These are phyloP conservation scores for Mesorhabditis spiculigera DNA, from an alignment of 2,888 invertebrate genomes.

Conservation along the genomic window DNA sequence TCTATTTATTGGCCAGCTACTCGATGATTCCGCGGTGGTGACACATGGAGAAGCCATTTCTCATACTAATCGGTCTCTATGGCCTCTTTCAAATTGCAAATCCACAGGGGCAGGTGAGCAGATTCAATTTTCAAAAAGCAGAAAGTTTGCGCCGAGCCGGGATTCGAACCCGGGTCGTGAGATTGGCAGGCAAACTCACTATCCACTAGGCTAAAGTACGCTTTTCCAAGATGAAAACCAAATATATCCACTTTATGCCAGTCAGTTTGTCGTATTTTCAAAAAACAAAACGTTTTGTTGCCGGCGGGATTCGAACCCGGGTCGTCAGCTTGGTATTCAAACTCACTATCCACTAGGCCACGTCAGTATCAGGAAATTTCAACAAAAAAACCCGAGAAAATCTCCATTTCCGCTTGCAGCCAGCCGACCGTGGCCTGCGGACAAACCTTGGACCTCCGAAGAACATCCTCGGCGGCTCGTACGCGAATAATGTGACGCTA, in stretches of 20 bases:
- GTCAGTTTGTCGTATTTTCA: no score
- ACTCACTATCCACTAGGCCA: no score
- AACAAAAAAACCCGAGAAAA: neutral
- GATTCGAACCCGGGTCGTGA: no score
- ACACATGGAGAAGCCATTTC: neutral
- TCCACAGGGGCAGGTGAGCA: neutral
- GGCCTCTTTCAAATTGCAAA: neutral
- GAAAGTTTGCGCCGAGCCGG: neutral
- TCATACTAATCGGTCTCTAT: neutral
- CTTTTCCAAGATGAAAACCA: no score
- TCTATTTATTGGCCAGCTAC: neutral
- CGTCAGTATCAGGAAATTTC: no score
- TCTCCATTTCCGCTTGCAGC: constrained; percentile 20
- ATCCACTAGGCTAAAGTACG: no score
- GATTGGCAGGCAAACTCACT: no score
- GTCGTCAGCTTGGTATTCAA: no score
- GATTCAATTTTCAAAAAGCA: neutral
- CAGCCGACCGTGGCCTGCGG: constrained; percentile 22
- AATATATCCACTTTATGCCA: no score
- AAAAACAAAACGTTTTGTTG: no score
- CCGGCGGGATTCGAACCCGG: no score
- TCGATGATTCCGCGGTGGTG: neutral
- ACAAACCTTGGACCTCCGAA: constrained; percentile 37
- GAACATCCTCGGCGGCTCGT: constrained; percentile 50
- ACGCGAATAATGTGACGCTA: constrained; percentile 52